Evolutionary conservation across 2,113 vertebrate genomes (phyloP).

Genomic region (Hypomesus transpacificus): DNA sequence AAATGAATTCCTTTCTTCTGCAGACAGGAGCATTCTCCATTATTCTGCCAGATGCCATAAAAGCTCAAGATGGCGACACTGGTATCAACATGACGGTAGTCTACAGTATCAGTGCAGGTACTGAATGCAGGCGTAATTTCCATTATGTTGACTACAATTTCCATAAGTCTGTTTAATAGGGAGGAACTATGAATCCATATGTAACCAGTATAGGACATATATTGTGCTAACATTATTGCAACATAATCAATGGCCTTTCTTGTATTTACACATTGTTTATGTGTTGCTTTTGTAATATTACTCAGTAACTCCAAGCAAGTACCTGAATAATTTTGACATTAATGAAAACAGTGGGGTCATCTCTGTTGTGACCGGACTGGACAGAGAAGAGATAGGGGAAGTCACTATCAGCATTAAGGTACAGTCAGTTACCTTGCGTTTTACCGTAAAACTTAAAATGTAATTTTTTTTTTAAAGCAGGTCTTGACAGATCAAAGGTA

Average conservation of each 20-base stretch:
- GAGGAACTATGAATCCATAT: neutral
- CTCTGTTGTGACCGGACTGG: conserved; percentile 50
- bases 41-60: conserved; percentile 64
- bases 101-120: conserved; percentile 70
- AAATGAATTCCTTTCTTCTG: neutral
- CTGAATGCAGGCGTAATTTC: neutral
- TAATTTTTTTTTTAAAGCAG: neutral
- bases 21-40: conserved; percentile 53
- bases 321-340: conserved; percentile 49
- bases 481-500: neutral
- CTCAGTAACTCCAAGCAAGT: conserved; percentile 64
- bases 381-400: conserved; percentile 68
- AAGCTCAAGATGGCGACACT: conserved; percentile 75
- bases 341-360: conserved; percentile 55
- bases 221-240: too few relatives aligned
- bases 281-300: neutral
- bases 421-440: conserved; percentile 9
- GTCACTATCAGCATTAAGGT: conserved; percentile 73
- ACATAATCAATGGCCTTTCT: neutral
- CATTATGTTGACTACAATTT: neutral
- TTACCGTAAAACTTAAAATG: neutral
- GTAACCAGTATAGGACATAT: too few relatives aligned
- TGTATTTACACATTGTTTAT: neutral
- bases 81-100: conserved; percentile 70
- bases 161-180: neutral